Conservation (phyloP, 2,797 vertebrate species). For the Staurois parvus region DNA sequence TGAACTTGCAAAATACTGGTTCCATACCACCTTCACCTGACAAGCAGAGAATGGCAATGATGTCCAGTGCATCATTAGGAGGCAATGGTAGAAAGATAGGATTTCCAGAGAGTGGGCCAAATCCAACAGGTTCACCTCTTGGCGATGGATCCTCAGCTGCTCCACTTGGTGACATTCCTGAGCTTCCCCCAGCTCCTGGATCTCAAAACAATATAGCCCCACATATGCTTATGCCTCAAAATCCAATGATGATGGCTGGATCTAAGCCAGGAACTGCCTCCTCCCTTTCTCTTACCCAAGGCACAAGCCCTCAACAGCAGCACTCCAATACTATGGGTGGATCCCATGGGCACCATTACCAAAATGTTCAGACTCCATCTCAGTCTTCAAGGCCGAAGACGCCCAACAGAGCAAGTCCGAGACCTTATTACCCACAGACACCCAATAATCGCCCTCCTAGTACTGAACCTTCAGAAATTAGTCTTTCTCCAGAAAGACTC, state of each 20-base stretch:
- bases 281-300: constrained; percentile 74
- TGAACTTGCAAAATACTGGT: constrained; percentile 90
- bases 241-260: constrained; percentile 84
- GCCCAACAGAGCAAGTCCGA: constrained; percentile 95
- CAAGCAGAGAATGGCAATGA: constrained; percentile 89
- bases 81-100: constrained; percentile 87
- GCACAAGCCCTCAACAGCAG: constrained; percentile 90
- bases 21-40: constrained; percentile 92
- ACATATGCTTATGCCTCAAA: constrained; percentile 88
- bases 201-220: constrained; percentile 82
- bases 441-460: constrained; percentile 97
- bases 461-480: constrained; percentile 98
- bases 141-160: constrained; percentile 82
- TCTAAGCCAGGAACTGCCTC: constrained; percentile 85
- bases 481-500: constrained; percentile 95
- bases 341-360: constrained; percentile 88
- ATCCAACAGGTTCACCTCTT: constrained; percentile 82
- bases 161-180: constrained; percentile 80
- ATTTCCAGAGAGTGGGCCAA: constrained; percentile 87
- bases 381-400: constrained; percentile 97
- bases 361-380: constrained; percentile 88
- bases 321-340: constrained; percentile 81
- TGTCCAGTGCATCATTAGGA: constrained; percentile 85
- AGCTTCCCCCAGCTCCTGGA: constrained; percentile 82
- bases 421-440: constrained; percentile 95